These are phyloP conservation scores for Trachemys scripta DNA, from an alignment of 2,113 vertebrate species.

Conservation along the genomic window DNA sequence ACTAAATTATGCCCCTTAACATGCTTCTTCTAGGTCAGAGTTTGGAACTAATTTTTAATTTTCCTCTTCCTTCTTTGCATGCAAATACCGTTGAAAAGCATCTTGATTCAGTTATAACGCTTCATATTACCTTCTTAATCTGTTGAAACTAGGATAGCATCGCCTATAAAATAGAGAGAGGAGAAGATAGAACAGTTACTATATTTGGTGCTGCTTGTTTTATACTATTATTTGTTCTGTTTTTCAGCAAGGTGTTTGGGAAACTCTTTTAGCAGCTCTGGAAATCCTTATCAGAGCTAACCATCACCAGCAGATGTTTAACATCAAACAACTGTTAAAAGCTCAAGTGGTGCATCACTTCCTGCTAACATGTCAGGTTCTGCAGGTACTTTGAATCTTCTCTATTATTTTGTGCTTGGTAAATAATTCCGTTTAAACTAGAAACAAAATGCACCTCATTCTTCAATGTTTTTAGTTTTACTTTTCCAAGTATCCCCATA, in stretches of 20 bases:
- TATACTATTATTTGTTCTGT: not conserved
- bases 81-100: not conserved
- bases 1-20: not conserved
- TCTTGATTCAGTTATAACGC: not conserved
- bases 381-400: slow-evolving; percentile 86
- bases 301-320: slow-evolving; percentile 94
- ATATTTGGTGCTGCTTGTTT: not conserved
- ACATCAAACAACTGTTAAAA: slow-evolving; percentile 92
- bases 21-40: not conserved
- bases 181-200: not conserved
- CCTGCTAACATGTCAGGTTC: slow-evolving; percentile 93
- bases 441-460: not conserved
- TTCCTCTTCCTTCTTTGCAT: not conserved
- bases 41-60: not conserved
- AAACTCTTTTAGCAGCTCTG: slow-evolving; percentile 88
- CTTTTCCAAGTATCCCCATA: not conserved
- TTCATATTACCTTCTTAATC: not conserved
- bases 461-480: not conserved
- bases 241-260: slow-evolving; percentile 92
- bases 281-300: slow-evolving; percentile 93
- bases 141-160: not conserved
- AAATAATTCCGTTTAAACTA: not conserved
- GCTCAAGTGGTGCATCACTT: slow-evolving; percentile 93
- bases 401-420: not conserved
- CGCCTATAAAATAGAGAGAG: not conserved